Evolutionary conservation across 2,113 vertebrate species (phyloP).

Genomic region (Petaurus breviceps): DNA sequence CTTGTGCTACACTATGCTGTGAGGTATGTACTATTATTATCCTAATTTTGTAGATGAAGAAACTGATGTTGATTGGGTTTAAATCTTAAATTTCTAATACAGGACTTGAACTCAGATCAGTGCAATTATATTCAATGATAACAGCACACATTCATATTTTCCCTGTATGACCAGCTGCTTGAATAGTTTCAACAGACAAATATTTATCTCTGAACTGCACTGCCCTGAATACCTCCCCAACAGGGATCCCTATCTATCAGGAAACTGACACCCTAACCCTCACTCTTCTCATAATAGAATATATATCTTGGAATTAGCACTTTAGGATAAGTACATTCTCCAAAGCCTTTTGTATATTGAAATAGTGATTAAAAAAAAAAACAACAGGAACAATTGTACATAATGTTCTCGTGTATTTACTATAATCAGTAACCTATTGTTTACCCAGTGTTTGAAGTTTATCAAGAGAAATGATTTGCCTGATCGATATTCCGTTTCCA

Average conservation of each 20-base stretch:
- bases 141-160: neutral
- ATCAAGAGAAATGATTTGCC: conserved; percentile 17
- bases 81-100: neutral
- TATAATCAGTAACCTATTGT: conserved; percentile 38
- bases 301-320: neutral
- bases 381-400: neutral
- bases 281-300: neutral
- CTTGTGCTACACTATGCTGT: neutral
- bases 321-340: neutral
- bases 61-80: neutral
- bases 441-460: conserved; percentile 56
- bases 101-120: neutral
- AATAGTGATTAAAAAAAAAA: conserved; percentile 23
- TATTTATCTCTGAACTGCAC: neutral
- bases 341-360: neutral
- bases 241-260: neutral
- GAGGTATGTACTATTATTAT: neutral
- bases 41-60: neutral
- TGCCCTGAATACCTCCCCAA: neutral
- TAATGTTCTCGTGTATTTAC: neutral
- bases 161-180: neutral
- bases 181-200: neutral
- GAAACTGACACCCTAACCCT: neutral
- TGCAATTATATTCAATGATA: neutral
- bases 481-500: conserved; percentile 66